phyloP scores from a whole-genome alignment of 2,113 vertebrate species.

The Lepisosteus osseus region DNA sequence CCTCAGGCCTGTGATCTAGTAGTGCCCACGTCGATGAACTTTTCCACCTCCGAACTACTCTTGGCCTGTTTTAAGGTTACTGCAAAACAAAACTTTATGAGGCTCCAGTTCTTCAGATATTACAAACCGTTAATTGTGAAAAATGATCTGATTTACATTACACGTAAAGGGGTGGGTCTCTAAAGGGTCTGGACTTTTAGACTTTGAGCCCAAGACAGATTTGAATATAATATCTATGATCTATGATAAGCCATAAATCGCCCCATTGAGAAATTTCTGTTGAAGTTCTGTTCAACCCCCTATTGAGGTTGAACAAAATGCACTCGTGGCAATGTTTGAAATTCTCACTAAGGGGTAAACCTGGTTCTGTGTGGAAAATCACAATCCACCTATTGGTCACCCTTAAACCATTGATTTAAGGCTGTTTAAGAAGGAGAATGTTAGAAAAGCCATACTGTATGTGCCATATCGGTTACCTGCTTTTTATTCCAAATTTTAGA shows the following conservation, averaged over 20 bases:
- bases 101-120: background rate
- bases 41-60: background rate
- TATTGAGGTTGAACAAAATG: no score
- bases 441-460: background rate
- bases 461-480: no score
- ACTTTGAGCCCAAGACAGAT: slow-evolving; percentile 7
- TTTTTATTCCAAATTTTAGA: no score
- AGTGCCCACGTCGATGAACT: background rate
- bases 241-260: slow-evolving; percentile 48
- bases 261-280: slow-evolving; percentile 14
- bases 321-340: background rate
- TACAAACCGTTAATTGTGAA: slow-evolving; percentile 10
- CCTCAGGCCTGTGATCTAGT: no score
- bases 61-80: background rate
- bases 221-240: slow-evolving; percentile 14
- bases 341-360: background rate
- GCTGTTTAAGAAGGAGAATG: background rate
- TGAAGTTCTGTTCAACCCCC: background rate
- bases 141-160: slow-evolving; percentile 21
- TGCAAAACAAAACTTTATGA: background rate
- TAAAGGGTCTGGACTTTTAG: background rate
- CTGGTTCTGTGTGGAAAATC: background rate
- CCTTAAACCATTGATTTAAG: background rate
- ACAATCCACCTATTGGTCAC: background rate
- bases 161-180: no score